phyloP scores from a whole-genome alignment of 2,113 vertebrate species.

The Callipepla californica region DNA sequence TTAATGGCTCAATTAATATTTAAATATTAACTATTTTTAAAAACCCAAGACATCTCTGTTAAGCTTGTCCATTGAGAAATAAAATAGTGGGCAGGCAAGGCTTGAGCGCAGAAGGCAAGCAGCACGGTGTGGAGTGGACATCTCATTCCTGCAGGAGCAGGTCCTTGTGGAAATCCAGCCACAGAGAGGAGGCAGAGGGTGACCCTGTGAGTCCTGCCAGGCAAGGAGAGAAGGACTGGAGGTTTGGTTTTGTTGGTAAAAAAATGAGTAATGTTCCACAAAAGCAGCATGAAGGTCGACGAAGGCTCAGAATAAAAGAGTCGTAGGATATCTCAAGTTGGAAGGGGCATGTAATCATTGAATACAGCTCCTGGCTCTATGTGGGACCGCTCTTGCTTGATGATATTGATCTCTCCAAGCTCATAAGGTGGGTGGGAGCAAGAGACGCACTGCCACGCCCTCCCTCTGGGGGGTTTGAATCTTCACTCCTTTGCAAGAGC shows the following conservation, averaged over 20 bases:
- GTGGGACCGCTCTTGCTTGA: no score
- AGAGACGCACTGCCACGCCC: background rate
- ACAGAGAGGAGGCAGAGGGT: background rate
- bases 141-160: accelerated
- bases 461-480: background rate
- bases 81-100: background rate
- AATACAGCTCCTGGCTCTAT: no score
- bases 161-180: accelerated
- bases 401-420: background rate
- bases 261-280: accelerated
- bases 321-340: no score
- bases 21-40: conserved; percentile 80
- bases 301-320: no score
- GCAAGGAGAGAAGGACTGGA: background rate
- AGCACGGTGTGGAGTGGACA: accelerated
- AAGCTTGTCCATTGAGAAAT: conserved; percentile 67
- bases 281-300: background rate
- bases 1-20: conserved; percentile 81
- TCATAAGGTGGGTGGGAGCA: background rate
- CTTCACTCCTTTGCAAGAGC: background rate
- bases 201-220: background rate
- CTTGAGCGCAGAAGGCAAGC: background rate
- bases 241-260: background rate
- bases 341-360: no score
- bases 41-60: conserved; percentile 70